phyloP scores from a whole-genome alignment of 2,797 vertebrate species.

The Tarsius wallacei region DNA sequence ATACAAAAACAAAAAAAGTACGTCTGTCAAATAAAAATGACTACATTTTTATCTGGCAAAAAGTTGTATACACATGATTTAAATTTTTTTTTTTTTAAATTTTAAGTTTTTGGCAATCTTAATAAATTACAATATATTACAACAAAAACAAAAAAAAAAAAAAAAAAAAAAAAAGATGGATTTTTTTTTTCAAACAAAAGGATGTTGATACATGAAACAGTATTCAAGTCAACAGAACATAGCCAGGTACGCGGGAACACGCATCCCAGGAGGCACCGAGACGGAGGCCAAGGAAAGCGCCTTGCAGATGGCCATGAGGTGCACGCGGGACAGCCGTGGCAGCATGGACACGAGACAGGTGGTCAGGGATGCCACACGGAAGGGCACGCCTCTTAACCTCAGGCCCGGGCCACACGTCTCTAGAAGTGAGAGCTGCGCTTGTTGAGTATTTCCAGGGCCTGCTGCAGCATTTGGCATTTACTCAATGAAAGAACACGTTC shows the following conservation, averaged over 20 bases:
- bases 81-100: slow-evolving; percentile 88
- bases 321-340: too few species aligned
- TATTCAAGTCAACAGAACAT: background rate
- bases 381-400: background rate
- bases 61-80: slow-evolving; percentile 91
- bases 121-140: slow-evolving; percentile 95
- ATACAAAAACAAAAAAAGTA: slow-evolving; percentile 94
- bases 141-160: slow-evolving; percentile 90
- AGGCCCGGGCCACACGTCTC: background rate
- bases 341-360: background rate
- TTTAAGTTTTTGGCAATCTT: slow-evolving; percentile 94
- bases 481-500: background rate
- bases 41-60: slow-evolving; percentile 90
- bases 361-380: background rate
- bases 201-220: background rate
- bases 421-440: background rate
- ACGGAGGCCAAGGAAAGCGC: background rate
- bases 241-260: background rate
- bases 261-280: background rate
- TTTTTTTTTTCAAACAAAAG: background rate
- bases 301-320: too few species aligned
- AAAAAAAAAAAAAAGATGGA: background rate
- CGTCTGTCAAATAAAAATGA: slow-evolving; percentile 88
- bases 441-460: background rate
- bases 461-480: background rate